Conservation (phyloP, 2,888 invertebrate genomes). For the Serrognathus titanus region DNA sequence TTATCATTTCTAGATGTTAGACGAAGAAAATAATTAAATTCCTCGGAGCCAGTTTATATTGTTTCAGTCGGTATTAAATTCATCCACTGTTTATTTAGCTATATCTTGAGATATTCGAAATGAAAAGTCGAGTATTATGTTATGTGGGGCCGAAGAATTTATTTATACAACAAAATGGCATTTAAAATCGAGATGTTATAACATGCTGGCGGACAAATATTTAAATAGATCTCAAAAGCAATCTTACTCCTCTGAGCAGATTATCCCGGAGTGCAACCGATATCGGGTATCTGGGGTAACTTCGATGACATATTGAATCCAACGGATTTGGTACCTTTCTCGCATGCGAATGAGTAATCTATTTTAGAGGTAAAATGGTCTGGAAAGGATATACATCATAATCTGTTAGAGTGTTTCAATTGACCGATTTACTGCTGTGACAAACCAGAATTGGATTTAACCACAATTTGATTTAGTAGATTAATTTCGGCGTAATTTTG, state of each 20-base stretch:
- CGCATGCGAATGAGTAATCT: constrained; percentile 17
- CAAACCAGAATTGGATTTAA: constrained; percentile 37
- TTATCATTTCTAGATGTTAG: too few species aligned
- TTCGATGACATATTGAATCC: neutral
- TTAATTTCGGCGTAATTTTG: constrained; percentile 42
- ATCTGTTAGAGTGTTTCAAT: constrained; percentile 36
- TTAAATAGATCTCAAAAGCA: neutral
- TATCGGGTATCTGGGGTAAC: neutral
- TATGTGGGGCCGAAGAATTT: too few species aligned
- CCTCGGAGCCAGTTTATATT: too few species aligned
- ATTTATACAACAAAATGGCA: neutral
- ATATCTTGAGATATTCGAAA: too few species aligned
- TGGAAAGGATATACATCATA: constrained; percentile 33
- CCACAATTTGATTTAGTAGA: constrained; percentile 41
- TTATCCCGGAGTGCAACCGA: neutral
- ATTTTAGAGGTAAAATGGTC: constrained; percentile 23
- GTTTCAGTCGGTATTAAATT: too few species aligned
- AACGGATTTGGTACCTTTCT: constrained; percentile 8
- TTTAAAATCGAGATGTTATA: neutral
- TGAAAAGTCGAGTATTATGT: too few species aligned
- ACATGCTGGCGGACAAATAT: neutral
- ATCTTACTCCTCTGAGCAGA: neutral
- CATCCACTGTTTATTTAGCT: too few species aligned
- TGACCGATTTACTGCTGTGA: constrained; percentile 36
- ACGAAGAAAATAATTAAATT: too few species aligned